These are phyloP conservation scores for Laothoe populi DNA, from an alignment of 2,888 invertebrate genomes.

Conservation along the genomic window DNA sequence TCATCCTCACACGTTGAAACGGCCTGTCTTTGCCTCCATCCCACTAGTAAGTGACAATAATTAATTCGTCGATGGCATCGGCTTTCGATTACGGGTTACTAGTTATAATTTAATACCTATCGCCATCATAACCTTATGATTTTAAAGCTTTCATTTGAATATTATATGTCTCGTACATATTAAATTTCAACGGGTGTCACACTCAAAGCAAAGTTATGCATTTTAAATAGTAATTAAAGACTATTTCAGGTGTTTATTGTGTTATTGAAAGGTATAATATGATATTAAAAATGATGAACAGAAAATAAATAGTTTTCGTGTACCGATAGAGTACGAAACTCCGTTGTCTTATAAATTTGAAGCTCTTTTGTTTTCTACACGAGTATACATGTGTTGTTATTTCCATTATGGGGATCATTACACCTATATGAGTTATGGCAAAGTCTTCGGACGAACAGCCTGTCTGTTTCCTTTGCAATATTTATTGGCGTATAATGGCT, in stretches of 20 bases:
- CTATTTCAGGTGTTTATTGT: constrained; percentile 7
- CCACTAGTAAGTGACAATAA: constrained; percentile 60
- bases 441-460: constrained; percentile 68
- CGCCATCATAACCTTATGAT: constrained; percentile 42
- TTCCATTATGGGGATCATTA: constrained; percentile 59
- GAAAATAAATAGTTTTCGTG: not conserved
- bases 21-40: constrained; percentile 57
- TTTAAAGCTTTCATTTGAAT: constrained; percentile 39
- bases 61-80: constrained; percentile 58
- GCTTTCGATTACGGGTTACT: constrained; percentile 49
- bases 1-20: constrained; percentile 69
- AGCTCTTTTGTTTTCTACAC: not conserved
- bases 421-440: constrained; percentile 70
- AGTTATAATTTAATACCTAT: constrained; percentile 46
- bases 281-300: not conserved
- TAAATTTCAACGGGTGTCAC: constrained; percentile 14
- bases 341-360: constrained; percentile 3
- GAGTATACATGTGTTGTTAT: constrained; percentile 14
- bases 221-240: constrained; percentile 25
- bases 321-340: not conserved
- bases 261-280: constrained; percentile 14
- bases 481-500: constrained; percentile 83
- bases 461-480: constrained; percentile 74
- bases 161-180: constrained; percentile 29
- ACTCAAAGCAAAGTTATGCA: constrained; percentile 13